Base-by-base conservation (phyloP, 2,888 invertebrate species). In the Anoplius nigerrimus region DNA sequence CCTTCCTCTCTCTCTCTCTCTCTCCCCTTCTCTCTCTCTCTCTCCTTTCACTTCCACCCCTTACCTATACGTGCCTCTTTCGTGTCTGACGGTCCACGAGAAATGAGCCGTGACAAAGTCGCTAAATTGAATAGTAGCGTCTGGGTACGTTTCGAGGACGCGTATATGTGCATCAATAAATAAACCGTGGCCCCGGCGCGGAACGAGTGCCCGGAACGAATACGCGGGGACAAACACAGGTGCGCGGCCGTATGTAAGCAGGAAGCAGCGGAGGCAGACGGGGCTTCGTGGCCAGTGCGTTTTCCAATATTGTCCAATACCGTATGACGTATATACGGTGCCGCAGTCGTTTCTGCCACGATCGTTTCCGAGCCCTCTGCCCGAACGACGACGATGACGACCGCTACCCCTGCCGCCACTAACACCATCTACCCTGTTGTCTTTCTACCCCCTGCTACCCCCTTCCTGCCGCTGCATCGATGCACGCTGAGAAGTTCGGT, bases 241-340 rank as follows among this genome's bases (percentile, higher is more conserved):
- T 34, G 11, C 34, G 11, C 11, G 34, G 34, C 11, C 11, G 34
- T 34, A 34, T 34, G 34, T 3, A 11, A 11, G 34, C 34, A 3
- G 34, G 8, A 6, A 2, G 34, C 11, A 34, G 34, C 6, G 34
- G 11, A 34, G 1, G 34, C 11, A 13, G 34, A 24, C 11, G 34
- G 34, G n/a, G 34, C 8, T 5, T 6, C 34, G 34, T 34, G 34
- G 34, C 34, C 34, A 34, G 34, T 34, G 34, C 62, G 59, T 55
- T 71, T 73, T 71, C 73, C 71, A 68, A 78, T 74, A 70, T 69
- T 65, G 76, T 73, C 72, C 72, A 69, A 74, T 74, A 34, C 2
- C 27, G 6, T 5, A 27, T 27, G 2, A 27, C 27, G 6, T 27
- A 74, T 69, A 66, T 64, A 74, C 60, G 70, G 69, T 72, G 68